A percentile compares a stretch with the other conserved stretches of the same genome.
phyloP scores from a whole-genome alignment of 2,113 vertebrate species.

The Apteryx owenii region DNA sequence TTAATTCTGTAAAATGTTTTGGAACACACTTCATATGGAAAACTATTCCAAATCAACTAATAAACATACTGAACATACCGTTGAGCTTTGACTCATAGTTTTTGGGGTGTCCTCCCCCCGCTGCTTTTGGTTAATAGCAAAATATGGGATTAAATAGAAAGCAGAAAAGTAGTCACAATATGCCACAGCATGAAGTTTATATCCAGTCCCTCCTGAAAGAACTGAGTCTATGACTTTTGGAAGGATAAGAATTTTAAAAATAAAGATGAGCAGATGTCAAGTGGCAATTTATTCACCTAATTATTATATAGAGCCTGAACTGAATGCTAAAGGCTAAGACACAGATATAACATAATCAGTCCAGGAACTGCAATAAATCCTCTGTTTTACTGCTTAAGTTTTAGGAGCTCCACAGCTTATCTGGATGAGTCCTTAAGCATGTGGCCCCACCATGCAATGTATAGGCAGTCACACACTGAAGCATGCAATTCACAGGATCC shows the following conservation, averaged over 20 bases:
- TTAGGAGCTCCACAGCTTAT: background rate
- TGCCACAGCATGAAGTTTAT: background rate
- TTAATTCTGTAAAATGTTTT: conserved; percentile 32
- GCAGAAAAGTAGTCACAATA: background rate
- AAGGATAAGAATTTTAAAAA: background rate
- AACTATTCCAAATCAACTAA: background rate
- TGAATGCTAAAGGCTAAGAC: background rate
- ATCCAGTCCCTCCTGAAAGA: background rate
- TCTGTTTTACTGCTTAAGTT: background rate
- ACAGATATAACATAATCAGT: background rate
- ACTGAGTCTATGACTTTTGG: background rate
- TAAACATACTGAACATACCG: background rate
- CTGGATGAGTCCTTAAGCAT: background rate
- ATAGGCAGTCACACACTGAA: fast-evolving
- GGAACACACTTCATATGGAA: background rate
- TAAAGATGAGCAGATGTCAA: background rate
- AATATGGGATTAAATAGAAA: background rate
- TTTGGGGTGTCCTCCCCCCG: background rate
- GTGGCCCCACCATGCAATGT: background rate
- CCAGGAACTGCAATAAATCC: background rate
- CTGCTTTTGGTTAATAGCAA: background rate
- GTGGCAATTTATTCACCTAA: background rate
- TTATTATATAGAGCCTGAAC: background rate
- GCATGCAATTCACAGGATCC: background rate
- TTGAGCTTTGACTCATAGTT: background rate